Percentiles rank a stretch among this genome's conserved stretches.
These are phyloP conservation scores for Suncus etruscus DNA, from an alignment of 2,113 vertebrate genomes.

Conservation along the genomic window DNA sequence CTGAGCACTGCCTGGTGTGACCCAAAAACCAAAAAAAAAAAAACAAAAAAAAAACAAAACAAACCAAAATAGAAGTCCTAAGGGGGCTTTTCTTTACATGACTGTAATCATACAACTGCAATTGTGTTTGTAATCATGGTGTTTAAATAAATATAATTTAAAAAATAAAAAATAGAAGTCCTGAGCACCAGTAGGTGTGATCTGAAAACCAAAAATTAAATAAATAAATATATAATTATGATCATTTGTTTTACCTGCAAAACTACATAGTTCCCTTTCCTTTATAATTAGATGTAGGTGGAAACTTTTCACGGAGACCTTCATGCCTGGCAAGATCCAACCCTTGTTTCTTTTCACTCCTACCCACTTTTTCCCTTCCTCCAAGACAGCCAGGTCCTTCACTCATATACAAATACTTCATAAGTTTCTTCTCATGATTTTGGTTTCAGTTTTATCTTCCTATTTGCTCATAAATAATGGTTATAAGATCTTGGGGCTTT, in stretches of 20 bases:
- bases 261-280: conserved; percentile 8
- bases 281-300: not conserved
- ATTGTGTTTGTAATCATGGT: no score
- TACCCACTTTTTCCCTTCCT: no score
- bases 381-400: not conserved
- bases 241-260: not conserved
- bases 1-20: no score
- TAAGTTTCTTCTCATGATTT: not conserved
- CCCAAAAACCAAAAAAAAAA: no score
- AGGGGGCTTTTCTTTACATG: no score
- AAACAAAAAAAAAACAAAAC: no score
- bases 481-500: not conserved
- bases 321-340: not conserved
- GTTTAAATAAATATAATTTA: no score
- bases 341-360: not conserved
- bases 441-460: not conserved
- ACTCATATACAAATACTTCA: no score
- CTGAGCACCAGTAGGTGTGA: no score
- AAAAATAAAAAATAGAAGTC: no score
- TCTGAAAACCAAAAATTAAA: no score
- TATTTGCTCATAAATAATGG: not conserved
- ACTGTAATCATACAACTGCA: no score
- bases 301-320: not conserved
- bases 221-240: not conserved
- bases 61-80: not conserved